phyloP scores from a whole-genome alignment of 2,888 invertebrate species.

The Dichetophora obliterata region DNA sequence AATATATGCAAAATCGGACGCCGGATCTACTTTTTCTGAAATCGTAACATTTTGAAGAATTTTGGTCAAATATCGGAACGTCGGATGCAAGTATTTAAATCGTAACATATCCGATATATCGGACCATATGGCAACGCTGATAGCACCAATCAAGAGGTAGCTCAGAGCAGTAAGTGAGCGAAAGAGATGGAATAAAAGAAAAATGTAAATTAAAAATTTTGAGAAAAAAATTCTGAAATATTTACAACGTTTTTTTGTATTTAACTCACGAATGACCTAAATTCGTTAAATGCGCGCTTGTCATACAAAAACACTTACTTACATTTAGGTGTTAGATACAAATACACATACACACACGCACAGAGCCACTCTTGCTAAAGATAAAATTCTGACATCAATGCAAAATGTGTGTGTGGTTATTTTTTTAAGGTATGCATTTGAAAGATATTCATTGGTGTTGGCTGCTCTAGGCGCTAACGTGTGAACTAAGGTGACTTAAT shows the following conservation, averaged over 20 bases:
- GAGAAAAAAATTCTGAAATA: no score
- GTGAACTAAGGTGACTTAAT: no score
- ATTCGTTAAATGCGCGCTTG: conserved; percentile 31
- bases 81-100: no score
- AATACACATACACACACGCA: background rate
- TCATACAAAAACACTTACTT: background rate
- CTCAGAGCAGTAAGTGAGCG: background rate
- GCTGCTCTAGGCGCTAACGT: no score
- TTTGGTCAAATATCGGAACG: no score
- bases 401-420: no score
- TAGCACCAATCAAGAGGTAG: background rate
- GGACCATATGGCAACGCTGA: background rate
- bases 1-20: no score
- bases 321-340: background rate
- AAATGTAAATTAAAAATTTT: conserved; percentile 13
- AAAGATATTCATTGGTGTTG: no score
- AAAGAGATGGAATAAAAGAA: background rate
- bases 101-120: no score
- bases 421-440: no score
- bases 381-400: conserved; percentile 32
- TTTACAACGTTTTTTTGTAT: conserved; percentile 8
- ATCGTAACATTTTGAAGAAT: no score
- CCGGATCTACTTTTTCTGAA: no score
- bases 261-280: conserved; percentile 41
- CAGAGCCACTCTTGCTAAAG: background rate